Base-by-base conservation (phyloP, 2,888 invertebrate species). In the Ceraclea dissimilis region DNA sequence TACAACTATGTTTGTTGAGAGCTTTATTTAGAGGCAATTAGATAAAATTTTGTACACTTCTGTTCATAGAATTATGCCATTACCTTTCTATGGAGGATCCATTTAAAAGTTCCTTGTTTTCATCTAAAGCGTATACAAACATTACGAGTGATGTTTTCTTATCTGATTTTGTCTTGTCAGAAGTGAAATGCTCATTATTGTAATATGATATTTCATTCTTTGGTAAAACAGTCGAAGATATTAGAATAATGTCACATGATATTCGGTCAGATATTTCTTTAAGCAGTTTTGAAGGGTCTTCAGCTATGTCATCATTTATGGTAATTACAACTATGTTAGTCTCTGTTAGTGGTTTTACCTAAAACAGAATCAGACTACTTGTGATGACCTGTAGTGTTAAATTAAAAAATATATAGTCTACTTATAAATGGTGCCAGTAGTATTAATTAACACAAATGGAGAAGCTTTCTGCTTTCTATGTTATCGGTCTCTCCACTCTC, bases 331-430 rank as follows among this genome's bases (percentile, higher is more conserved):
- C 71, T 58, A 79, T 74, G 60, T 77, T 70, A 55, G 68, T 66
- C 39, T 67, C 63, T 49, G 73, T 67, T 60, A 79, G 64, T 31
- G 76, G 64, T 66, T 72, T 74, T 22, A 79, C 74, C 79, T 79
- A 66, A 55, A 73, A 74, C 64, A 56, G 64, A 22, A 54, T 47
- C 22, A 26, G 26, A 26, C n/a, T n/a, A n/a, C n/a, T n/a, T n/a
- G n/a, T n/a, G n/a, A n/a, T n/a, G n/a, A n/a, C n/a, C n/a, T n/a
- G n/a, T n/a, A n/a, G n/a, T n/a, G n/a, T n/a, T n/a, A n/a, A n/a
- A n/a, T n/a, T n/a, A n/a, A n/a, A n/a, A n/a, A n/a, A n/a, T n/a
- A n/a, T n/a, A n/a, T n/a, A n/a, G n/a, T n/a, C n/a, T n/a, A n/a
- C n/a, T n/a, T n/a, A n/a, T n/a, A n/a, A n/a, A n/a, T n/a, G n/a